Base-by-base conservation (phyloP, 2,797 vertebrate species). In the Cyprinodon diabolis region DNA sequence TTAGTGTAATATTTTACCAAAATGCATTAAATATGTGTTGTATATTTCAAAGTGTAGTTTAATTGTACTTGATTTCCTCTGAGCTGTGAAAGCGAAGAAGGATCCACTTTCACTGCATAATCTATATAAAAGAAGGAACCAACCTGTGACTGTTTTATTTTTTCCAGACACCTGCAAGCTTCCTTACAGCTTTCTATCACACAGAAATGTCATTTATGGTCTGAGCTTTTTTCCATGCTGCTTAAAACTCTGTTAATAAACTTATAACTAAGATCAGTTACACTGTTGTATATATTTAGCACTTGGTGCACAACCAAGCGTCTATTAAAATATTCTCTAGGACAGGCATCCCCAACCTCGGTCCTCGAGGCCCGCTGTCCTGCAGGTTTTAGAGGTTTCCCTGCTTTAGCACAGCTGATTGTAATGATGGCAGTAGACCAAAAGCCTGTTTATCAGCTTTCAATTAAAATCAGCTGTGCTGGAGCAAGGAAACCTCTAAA, bases 1-100 rank as follows among this genome's bases (percentile, higher is more conserved):
- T 84, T 65, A 79, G 87, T 92, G 86, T 92, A 78, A 91, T 90
- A 83, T 89, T 91, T 86, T 87, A 87, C 81, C 66, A 56, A 73
- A 71, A 80, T 67, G 75, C 82, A 76, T 89, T 82, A 83, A 83
- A 71, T 79, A 86, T 84, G 74, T 81, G 62, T 77, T 91, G 86
- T 89, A 82, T 66, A 85, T 90, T 87, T 86, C 76, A 85, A 62
- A 75, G 60, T 40, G 62, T 82, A 76, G 72, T 86, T 71, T 84
- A 66, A 82, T 84, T 89, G 89, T 55, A 85, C 74, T 83, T 72
- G 52, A 76, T 82, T 91, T 71, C 67, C 79, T 90, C 76, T 83
- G 76, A 87, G 87, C 78, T 90, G 85, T 85, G 87, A 88, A 87
- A 81, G 88, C 75, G 74, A 69, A 75, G 87, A 92, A 90, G 84